Evolutionary conservation across 1,140 invertebrate species (phyloP).

Genomic region (Drosophila tropicalis): DNA sequence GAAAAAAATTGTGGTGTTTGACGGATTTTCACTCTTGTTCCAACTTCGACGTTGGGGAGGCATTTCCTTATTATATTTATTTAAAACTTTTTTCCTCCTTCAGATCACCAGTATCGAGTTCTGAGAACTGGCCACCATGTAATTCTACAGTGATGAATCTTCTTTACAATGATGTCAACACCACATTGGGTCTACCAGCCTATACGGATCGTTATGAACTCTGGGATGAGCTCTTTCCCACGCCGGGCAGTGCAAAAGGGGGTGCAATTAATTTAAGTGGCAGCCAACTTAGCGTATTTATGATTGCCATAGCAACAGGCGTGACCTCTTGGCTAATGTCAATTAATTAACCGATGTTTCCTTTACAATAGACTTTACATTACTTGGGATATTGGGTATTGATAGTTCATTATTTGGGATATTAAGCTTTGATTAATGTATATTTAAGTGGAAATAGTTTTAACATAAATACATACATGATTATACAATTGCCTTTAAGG

Average conservation of each 20-base stretch:
- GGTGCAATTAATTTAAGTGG: conserved; percentile 11
- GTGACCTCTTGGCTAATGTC: conserved; percentile 80
- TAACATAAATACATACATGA: conserved; percentile 40
- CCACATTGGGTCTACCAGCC: conserved; percentile 38
- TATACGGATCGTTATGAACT: conserved; percentile 49
- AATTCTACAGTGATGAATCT: conserved; percentile 17
- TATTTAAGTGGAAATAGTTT: conserved; percentile 1
- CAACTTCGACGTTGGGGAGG: too few relatives aligned
- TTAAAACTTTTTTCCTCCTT: background rate
- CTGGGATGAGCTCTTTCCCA: conserved; percentile 75
- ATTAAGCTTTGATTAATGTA: background rate
- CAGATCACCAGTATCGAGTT: conserved; percentile 15
- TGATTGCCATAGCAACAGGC: conserved; percentile 82
- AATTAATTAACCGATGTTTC: conserved; percentile 50
- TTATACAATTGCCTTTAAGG: conserved; percentile 70
- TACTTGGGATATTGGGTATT: too few relatives aligned
- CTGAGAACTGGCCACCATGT: conserved; percentile 45
- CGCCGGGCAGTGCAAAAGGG: conserved; percentile 11
- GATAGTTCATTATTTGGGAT: background rate
- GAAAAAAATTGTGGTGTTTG: too few relatives aligned
- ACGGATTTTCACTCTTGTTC: too few relatives aligned
- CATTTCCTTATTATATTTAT: too few relatives aligned
- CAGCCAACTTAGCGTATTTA: conserved; percentile 28
- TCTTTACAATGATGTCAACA: conserved; percentile 49
- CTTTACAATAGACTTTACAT: too few relatives aligned